phyloP scores from a whole-genome alignment of 2,888 invertebrate species.

The Dasysyrphus albostriatus region DNA sequence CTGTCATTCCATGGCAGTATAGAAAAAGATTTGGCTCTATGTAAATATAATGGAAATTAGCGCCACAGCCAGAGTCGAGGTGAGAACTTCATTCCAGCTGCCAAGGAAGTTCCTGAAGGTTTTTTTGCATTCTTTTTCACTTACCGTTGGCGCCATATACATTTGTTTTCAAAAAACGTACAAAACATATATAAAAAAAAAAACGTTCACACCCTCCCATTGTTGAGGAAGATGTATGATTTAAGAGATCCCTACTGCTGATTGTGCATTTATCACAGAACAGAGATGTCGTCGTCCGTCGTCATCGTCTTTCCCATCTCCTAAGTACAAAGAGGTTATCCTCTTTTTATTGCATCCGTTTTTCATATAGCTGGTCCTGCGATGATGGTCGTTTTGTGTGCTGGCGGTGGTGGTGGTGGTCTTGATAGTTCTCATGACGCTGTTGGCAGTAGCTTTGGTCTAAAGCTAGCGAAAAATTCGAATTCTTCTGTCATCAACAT shows the following conservation, averaged over 20 bases:
- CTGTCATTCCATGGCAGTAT: constrained; percentile 12
- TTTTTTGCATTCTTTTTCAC: constrained; percentile 3
- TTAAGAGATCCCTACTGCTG: constrained; percentile 49
- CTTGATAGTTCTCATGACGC: constrained; percentile 31
- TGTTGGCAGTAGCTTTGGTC: constrained; percentile 57
- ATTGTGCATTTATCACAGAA: constrained; percentile 66
- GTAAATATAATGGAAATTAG: constrained; percentile 2
- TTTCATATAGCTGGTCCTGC: constrained; percentile 47
- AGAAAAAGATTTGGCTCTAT: constrained; percentile 27
- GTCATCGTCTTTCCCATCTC: constrained; percentile 8
- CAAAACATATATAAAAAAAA: constrained; percentile 25
- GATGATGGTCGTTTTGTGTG: constrained; percentile 9
- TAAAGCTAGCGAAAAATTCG: constrained; percentile 58
- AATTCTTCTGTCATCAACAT: constrained; percentile 69
- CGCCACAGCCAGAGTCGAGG: constrained; percentile 32
- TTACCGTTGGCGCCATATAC: constrained; percentile 55
- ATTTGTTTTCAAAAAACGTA: constrained; percentile 30
- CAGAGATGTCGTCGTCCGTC: constrained; percentile 30
- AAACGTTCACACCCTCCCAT: constrained; percentile 17
- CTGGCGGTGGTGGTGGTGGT: neutral
- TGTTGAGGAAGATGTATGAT: constrained; percentile 44
- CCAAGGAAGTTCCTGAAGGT: constrained; percentile 35
- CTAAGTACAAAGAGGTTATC: constrained; percentile 44
- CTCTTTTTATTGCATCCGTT: constrained; percentile 56
- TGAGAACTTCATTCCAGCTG: constrained; percentile 53